Evolutionary conservation across 2,888 invertebrate species (phyloP).

Genomic region (Pristionchus arcanus): DNA sequence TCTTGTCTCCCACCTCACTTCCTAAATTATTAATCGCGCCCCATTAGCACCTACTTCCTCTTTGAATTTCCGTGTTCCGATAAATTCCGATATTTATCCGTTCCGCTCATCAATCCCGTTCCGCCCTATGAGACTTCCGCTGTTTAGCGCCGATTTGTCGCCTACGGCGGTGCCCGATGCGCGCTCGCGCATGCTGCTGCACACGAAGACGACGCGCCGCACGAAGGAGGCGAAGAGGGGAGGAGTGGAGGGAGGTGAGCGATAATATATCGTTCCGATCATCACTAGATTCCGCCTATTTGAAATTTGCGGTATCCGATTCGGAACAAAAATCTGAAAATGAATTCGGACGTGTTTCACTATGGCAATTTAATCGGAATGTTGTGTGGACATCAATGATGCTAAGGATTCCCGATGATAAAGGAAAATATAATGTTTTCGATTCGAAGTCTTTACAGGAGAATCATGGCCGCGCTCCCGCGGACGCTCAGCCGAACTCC

Average conservation of each 20-base stretch:
- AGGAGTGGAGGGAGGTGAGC: background rate
- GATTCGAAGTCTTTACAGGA: too few relatives aligned
- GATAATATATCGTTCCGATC: too few relatives aligned
- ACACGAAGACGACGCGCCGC: background rate
- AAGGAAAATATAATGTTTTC: too few relatives aligned
- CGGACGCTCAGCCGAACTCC: background rate
- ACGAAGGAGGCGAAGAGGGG: background rate
- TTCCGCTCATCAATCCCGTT: background rate
- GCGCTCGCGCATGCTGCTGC: slow-evolving; percentile 39
- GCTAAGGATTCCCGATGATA: too few relatives aligned
- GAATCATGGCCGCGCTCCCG: background rate
- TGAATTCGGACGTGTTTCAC: background rate
- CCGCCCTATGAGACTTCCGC: background rate
- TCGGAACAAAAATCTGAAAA: too few relatives aligned
- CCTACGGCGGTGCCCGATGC: slow-evolving; percentile 36
- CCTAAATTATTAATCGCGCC: slow-evolving; percentile 26
- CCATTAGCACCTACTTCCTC: slow-evolving; percentile 25
- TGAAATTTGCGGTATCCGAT: too few relatives aligned
- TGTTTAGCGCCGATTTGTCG: slow-evolving; percentile 48
- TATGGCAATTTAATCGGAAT: background rate
- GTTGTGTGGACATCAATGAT: background rate
- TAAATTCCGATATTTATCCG: background rate
- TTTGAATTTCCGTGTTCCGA: too few relatives aligned
- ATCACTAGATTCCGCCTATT: too few relatives aligned
- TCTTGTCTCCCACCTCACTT: background rate